Percentiles rank a stretch among this genome's conserved stretches.
Evolutionary conservation across 2,113 vertebrate species (phyloP).

Genomic region (Hiodon tergisus): DNA sequence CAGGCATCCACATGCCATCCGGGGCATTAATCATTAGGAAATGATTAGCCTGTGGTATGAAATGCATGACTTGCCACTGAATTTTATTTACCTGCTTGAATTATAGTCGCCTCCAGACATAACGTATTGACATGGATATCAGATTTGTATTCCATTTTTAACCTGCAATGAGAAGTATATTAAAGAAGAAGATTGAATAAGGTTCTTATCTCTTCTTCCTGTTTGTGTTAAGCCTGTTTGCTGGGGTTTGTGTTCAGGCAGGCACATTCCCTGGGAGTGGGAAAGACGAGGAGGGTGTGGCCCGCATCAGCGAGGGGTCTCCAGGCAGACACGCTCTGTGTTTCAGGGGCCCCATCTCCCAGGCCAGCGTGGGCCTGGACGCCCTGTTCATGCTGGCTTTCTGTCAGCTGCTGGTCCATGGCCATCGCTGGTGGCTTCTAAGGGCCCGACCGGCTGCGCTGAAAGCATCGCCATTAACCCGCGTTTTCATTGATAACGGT

Average conservation of each 20-base stretch:
- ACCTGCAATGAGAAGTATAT: neutral
- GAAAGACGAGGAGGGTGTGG: neutral
- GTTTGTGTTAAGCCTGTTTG: neutral
- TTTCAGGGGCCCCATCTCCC: neutral
- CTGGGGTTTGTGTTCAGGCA: neutral
- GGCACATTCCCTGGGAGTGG: neutral
- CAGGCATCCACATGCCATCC: neutral
- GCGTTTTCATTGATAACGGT: too few relatives aligned
- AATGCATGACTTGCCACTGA: constrained; percentile 15
- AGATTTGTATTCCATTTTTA: constrained; percentile 9
- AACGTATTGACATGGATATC: constrained; percentile 9
- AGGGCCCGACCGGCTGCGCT: too few relatives aligned
- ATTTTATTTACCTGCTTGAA: constrained; percentile 28
- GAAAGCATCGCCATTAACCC: too few relatives aligned
- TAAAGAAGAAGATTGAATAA: constrained; percentile 8
- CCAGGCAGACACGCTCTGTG: too few relatives aligned
- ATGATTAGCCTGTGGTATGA: constrained; percentile 19
- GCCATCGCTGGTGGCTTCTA: too few relatives aligned
- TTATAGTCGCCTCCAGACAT: constrained; percentile 20
- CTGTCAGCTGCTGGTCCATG: neutral
- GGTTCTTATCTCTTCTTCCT: neutral
- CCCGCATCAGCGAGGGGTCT: neutral
- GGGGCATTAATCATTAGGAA: constrained; percentile 16
- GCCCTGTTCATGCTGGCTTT: neutral
- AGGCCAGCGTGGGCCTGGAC: too few relatives aligned